phyloP scores from a whole-genome alignment of 2,797 vertebrate species.

The Momotus momota region DNA sequence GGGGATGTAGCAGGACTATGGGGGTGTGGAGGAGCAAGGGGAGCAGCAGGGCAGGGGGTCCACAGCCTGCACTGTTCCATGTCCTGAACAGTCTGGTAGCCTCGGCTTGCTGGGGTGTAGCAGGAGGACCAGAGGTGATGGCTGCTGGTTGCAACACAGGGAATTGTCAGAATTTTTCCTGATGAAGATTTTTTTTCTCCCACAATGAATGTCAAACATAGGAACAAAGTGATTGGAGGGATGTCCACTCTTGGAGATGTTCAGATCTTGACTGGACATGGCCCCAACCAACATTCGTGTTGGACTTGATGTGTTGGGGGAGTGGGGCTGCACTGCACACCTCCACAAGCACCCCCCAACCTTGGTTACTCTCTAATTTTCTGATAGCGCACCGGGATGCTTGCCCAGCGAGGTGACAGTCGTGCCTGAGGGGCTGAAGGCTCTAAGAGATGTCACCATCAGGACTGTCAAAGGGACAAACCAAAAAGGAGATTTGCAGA shows the following conservation, averaged over 20 bases:
- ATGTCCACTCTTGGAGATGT: neutral
- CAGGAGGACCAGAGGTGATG: neutral
- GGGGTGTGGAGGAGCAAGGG: neutral
- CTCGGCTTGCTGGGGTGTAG: neutral
- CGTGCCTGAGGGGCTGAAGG: neutral
- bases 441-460: neutral
- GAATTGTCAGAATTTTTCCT: neutral
- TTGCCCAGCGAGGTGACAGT: neutral
- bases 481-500: neutral
- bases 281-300: rapidly evolving
- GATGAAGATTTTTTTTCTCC: neutral
- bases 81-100: rapidly evolving
- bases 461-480: neutral
- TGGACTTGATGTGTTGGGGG: neutral
- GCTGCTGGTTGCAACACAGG: rapidly evolving
- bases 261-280: neutral
- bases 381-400: neutral
- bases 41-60: neutral
- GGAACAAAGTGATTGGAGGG: neutral
- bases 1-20: rapidly evolving
- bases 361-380: neutral
- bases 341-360: neutral
- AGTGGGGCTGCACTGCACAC: neutral
- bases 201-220: rapidly evolving
- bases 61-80: rapidly evolving